These are phyloP conservation scores for Panagrolaimus sp. DNA, from an alignment of 1,140 invertebrate genomes.

Conservation along the genomic window DNA sequence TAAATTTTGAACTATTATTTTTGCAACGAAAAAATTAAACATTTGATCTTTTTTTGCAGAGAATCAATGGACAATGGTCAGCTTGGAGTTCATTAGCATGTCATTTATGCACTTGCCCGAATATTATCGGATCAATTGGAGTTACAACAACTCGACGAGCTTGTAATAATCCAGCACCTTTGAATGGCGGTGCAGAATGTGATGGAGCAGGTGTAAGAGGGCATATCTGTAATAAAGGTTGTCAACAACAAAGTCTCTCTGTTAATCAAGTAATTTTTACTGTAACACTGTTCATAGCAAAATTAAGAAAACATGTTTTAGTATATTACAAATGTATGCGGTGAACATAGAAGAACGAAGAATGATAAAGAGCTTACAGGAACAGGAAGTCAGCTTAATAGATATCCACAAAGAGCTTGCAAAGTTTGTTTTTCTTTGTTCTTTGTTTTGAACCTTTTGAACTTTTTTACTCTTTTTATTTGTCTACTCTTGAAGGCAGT, in stretches of 20 bases:
- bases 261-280: conserved; percentile 49
- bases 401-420: conserved; percentile 58
- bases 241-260: conserved; percentile 33
- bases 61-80: conserved; percentile 54
- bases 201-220: conserved; percentile 45
- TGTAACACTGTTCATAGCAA: not conserved
- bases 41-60: conserved; percentile 34
- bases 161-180: conserved; percentile 48
- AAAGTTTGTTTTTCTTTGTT: conserved; percentile 38
- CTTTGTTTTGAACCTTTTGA: conserved; percentile 16
- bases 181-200: conserved; percentile 56
- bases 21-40: too few relatives aligned
- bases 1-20: too few relatives aligned
- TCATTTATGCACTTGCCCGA: conserved; percentile 45
- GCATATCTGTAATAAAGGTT: conserved; percentile 49
- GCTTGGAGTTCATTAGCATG: conserved; percentile 45
- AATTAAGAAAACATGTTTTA: conserved; percentile 14
- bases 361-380: conserved; percentile 56
- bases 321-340: conserved; percentile 50
- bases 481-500: not conserved
- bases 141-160: conserved; percentile 40
- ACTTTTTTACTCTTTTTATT: not conserved
- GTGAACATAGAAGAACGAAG: conserved; percentile 55
- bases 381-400: conserved; percentile 50
- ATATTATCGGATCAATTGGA: conserved; percentile 48